These are phyloP conservation scores for Entomobrya proxima DNA, from an alignment of 2,888 invertebrate species.

Conservation along the genomic window DNA sequence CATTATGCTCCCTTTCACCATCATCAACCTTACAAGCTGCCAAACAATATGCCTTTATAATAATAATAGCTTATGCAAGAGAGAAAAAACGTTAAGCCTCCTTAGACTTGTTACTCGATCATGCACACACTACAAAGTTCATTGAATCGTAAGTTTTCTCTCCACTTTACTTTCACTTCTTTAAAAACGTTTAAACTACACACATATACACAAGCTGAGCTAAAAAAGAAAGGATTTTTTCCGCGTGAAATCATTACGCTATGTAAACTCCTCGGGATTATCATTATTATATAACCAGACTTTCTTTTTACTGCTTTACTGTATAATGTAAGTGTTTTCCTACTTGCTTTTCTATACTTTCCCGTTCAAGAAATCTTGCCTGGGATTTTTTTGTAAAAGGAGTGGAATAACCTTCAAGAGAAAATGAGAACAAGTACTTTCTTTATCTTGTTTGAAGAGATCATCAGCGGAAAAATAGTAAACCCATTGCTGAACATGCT, in stretches of 20 bases:
- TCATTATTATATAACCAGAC: background rate
- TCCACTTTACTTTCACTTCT: background rate
- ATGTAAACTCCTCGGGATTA: background rate
- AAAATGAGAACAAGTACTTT: background rate
- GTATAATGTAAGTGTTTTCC: background rate
- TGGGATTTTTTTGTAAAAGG: background rate
- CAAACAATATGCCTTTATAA: background rate
- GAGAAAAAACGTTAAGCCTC: background rate
- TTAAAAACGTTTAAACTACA: background rate
- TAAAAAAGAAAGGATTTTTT: constrained; percentile 1
- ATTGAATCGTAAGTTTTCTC: background rate
- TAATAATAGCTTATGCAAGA: background rate
- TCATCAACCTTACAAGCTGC: background rate
- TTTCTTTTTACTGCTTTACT: background rate
- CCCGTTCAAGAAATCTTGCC: too few species aligned
- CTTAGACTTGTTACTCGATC: background rate
- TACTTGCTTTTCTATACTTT: background rate
- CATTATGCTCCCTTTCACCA: background rate
- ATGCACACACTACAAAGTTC: background rate
- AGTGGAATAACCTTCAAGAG: constrained; percentile 27
- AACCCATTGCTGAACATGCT: background rate
- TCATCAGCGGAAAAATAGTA: background rate
- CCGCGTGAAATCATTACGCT: background rate
- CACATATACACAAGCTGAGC: too few species aligned
- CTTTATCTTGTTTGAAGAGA: background rate